Conservation (phyloP, 2,113 vertebrate species). For the Microtus richardsoni region DNA sequence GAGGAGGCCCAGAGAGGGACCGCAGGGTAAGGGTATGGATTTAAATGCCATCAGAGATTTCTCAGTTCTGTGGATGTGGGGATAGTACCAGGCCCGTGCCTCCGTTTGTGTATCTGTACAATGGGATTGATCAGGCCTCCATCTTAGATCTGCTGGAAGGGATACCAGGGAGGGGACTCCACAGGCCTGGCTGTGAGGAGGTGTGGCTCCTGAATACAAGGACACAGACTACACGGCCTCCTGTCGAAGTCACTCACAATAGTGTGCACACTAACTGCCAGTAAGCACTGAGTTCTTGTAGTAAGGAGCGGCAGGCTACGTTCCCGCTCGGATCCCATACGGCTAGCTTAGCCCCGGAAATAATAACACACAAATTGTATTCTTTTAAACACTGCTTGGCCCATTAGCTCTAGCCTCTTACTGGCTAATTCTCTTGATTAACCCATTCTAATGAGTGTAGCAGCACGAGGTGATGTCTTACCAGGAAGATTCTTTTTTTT, state of each 20-base stretch:
- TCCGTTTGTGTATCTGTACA: background rate
- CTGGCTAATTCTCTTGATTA: too few relatives aligned
- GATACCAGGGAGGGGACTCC: accelerated
- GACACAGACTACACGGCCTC: accelerated
- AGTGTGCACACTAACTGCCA: background rate
- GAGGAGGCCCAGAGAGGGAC: background rate
- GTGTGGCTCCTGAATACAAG: too few relatives aligned
- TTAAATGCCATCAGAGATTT: background rate
- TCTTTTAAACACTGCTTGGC: too few relatives aligned
- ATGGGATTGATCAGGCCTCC: background rate
- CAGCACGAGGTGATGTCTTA: too few relatives aligned
- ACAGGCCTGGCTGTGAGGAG: background rate
- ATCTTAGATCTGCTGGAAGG: background rate
- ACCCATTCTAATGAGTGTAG: too few relatives aligned
- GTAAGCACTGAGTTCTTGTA: background rate
- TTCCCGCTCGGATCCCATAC: too few relatives aligned
- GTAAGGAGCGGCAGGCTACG: too few relatives aligned
- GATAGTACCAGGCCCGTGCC: background rate
- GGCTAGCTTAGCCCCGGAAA: too few relatives aligned
- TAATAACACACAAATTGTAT: too few relatives aligned
- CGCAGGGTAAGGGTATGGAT: background rate
- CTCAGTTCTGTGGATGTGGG: background rate
- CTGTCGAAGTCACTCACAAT: background rate
- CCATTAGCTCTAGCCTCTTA: too few relatives aligned
- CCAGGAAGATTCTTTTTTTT: too few relatives aligned